phyloP scores from a whole-genome alignment of 1,140 invertebrate species.

The Tachypleus tridentatus region DNA sequence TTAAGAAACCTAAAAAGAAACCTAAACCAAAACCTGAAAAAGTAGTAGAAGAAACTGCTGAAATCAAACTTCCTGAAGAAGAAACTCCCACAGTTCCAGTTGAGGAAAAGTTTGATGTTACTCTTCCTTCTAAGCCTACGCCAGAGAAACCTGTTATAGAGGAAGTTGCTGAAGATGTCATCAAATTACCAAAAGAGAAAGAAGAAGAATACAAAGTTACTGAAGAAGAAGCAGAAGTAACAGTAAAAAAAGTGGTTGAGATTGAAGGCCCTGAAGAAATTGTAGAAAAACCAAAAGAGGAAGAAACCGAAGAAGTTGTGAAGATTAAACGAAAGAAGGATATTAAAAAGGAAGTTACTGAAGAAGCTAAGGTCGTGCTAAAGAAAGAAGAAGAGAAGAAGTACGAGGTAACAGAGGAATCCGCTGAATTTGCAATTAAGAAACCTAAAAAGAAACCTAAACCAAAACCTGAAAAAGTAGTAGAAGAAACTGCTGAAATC shows the following conservation, averaged over 20 bases:
- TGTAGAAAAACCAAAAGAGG: constrained; percentile 30
- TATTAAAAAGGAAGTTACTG: neutral
- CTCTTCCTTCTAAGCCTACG: neutral
- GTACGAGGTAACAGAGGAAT: constrained; percentile 28
- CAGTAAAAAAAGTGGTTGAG: constrained; percentile 32
- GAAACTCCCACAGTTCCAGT: neutral
- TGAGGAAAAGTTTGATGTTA: constrained; percentile 11
- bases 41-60: constrained; percentile 3
- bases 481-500: constrained; percentile 5
- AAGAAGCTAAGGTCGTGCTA: constrained; percentile 24
- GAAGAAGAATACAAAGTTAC: constrained; percentile 17
- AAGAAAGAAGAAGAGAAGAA: constrained; percentile 28
- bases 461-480: constrained; percentile 5
- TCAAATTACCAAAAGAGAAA: constrained; percentile 26
- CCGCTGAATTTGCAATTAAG: constrained; percentile 37
- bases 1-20: constrained; percentile 30
- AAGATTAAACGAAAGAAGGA: constrained; percentile 17
- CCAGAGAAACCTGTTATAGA: constrained; percentile 2
- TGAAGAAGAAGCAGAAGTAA: constrained; percentile 36
- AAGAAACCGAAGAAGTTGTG: constrained; percentile 14
- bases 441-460: constrained; percentile 22
- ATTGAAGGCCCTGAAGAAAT: constrained; percentile 10
- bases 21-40: constrained; percentile 7
- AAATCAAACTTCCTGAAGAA: constrained; percentile 8
- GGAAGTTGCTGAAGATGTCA: constrained; percentile 19